Conservation (phyloP, 2,797 vertebrate genomes). For the Crocodylus rhombifer region DNA sequence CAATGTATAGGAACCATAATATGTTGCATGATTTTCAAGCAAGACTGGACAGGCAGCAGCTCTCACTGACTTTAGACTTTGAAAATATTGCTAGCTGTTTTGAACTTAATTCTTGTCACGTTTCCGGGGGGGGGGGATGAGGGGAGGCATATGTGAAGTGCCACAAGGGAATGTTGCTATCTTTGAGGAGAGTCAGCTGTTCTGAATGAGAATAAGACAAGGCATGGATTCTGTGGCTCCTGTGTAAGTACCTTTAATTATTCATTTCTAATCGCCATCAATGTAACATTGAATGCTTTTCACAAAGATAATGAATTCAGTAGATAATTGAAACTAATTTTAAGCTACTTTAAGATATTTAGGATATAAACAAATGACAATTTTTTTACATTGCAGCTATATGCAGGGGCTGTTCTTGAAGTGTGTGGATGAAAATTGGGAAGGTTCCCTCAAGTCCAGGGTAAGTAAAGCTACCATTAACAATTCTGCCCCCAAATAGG, state of each 20-base stretch:
- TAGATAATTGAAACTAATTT: background rate
- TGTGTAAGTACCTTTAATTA: background rate
- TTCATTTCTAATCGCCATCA: background rate
- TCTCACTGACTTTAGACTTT: too few relatives aligned
- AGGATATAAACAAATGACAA: background rate
- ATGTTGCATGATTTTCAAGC: too few relatives aligned
- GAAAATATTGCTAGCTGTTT: too few relatives aligned
- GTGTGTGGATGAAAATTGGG: constrained; percentile 99
- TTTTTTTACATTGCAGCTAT: constrained; percentile 85
- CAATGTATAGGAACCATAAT: too few relatives aligned
- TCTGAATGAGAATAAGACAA: background rate
- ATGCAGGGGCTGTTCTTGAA: constrained; percentile 96
- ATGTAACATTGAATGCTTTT: background rate
- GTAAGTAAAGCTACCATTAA: constrained; percentile 77
- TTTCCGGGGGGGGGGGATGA: too few relatives aligned
- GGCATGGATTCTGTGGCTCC: background rate
- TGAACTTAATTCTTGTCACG: too few relatives aligned
- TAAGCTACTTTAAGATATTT: too few relatives aligned
- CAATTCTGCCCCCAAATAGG: background rate
- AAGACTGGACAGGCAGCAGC: too few relatives aligned
- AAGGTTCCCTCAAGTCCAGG: constrained; percentile 99
- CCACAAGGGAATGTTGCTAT: too few relatives aligned
- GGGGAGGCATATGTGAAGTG: too few relatives aligned
- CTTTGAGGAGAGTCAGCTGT: background rate
- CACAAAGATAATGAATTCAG: background rate